Evolutionary conservation across 2,888 invertebrate species (phyloP).

Genomic region (Pammene aurita): DNA sequence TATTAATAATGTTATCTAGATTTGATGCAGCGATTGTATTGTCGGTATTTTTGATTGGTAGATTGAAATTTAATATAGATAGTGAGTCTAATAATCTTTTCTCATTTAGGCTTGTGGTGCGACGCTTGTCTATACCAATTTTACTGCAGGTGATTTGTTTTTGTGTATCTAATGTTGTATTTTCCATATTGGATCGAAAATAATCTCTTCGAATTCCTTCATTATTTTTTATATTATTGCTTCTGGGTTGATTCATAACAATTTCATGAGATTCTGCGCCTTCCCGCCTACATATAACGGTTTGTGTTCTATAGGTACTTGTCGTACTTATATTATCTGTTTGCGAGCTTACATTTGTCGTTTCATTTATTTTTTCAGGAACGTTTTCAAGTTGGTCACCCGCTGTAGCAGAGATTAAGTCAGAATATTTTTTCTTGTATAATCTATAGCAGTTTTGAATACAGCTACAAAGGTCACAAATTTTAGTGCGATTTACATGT

Average conservation of each 20-base stretch:
- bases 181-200: neutral
- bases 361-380: neutral
- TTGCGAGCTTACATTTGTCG: neutral
- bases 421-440: slow-evolving; percentile 19
- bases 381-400: neutral
- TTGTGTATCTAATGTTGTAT: neutral
- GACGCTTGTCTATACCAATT: neutral
- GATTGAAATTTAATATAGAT: neutral
- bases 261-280: neutral
- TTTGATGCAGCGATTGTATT: neutral
- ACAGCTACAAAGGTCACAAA: slow-evolving; percentile 21
- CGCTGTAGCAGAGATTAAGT: neutral
- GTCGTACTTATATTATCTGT: neutral
- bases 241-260: neutral
- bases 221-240: neutral
- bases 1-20: neutral
- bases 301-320: no score
- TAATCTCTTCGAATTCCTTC: neutral
- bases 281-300: slow-evolving; percentile 1
- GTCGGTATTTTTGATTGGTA: neutral
- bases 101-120: neutral
- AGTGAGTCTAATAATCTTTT: slow-evolving; percentile 5
- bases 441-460: slow-evolving; percentile 22
- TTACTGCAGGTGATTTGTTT: neutral
- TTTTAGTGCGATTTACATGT: slow-evolving; percentile 3